A percentile compares a stretch with the other conserved stretches of the same genome.
Conservation (phyloP, 2,797 vertebrate species). For the Microchirus variegatus region DNA sequence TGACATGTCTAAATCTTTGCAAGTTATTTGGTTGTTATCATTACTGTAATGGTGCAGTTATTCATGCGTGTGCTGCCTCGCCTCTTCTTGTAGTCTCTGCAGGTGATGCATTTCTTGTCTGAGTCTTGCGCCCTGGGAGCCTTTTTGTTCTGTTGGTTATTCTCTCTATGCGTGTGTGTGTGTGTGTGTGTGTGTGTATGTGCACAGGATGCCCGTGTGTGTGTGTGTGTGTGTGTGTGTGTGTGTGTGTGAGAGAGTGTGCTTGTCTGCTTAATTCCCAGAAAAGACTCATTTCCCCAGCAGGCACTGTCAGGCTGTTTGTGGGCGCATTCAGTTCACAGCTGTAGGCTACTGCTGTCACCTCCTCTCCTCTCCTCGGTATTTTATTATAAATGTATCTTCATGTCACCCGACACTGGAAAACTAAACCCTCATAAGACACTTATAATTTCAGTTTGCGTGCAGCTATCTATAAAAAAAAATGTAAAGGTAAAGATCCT, state of each 20-base stretch:
- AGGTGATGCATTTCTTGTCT: slow-evolving; percentile 60
- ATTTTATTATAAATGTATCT: neutral
- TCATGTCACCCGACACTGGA: slow-evolving; percentile 24
- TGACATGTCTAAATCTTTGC: slow-evolving; percentile 2
- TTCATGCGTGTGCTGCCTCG: slow-evolving; percentile 2
- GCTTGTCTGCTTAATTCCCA: slow-evolving; percentile 61
- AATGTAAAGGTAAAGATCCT: slow-evolving; percentile 24
- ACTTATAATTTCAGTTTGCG: slow-evolving; percentile 21
- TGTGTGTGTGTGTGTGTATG: slow-evolving; percentile 9
- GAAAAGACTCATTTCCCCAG: slow-evolving; percentile 76
- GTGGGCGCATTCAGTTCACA: slow-evolving; percentile 71
- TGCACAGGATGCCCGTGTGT: slow-evolving; percentile 4
- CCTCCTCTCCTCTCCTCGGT: slow-evolving; percentile 59
- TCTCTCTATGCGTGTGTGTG: slow-evolving; percentile 33
- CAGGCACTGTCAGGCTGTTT: slow-evolving; percentile 78
- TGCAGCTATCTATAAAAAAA: slow-evolving; percentile 24
- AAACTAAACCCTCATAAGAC: slow-evolving; percentile 29
- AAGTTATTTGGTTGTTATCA: slow-evolving; percentile 10
- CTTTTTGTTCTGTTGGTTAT: slow-evolving; percentile 61
- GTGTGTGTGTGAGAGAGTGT: slow-evolving; percentile 8
- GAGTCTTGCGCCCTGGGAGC: slow-evolving; percentile 52
- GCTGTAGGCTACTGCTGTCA: slow-evolving; percentile 75
- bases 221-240: neutral
- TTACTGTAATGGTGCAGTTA: slow-evolving; percentile 5
- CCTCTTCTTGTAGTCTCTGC: slow-evolving; percentile 29